These are phyloP conservation scores for Drosophila ficusphila DNA, from an alignment of 1,140 invertebrate genomes.

Conservation along the genomic window DNA sequence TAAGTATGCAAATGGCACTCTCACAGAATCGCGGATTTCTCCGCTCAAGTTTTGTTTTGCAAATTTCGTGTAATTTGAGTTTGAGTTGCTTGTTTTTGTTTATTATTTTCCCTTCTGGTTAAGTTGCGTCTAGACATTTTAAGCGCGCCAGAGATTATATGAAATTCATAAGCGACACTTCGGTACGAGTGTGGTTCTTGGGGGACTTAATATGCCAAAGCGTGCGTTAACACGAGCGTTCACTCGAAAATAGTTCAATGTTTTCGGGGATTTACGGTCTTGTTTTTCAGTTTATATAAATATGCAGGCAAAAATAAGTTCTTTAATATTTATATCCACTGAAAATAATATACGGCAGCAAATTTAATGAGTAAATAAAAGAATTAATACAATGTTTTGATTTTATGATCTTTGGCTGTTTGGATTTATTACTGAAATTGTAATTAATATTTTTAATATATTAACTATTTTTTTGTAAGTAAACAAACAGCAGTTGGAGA, in stretches of 20 bases:
- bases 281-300: neutral
- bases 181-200: neutral
- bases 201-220: slow-evolving; percentile 26
- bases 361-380: too few relatives aligned
- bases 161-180: slow-evolving; percentile 46
- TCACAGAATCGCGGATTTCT: slow-evolving; percentile 8
- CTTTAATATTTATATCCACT: too few relatives aligned
- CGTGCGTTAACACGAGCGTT: neutral
- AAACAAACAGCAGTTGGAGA: too few relatives aligned
- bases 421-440: too few relatives aligned
- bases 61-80: slow-evolving; percentile 50
- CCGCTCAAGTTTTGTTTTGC: slow-evolving; percentile 11
- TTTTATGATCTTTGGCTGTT: too few relatives aligned
- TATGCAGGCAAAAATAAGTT: neutral
- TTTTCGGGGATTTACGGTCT: neutral
- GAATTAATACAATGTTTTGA: too few relatives aligned
- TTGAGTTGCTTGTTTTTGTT: slow-evolving; percentile 39
- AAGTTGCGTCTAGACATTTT: slow-evolving; percentile 52
- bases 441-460: too few relatives aligned
- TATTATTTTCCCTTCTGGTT: slow-evolving; percentile 25
- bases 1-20: slow-evolving; percentile 70
- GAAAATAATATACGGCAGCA: too few relatives aligned
- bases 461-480: too few relatives aligned
- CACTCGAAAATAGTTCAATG: neutral
- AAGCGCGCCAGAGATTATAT: slow-evolving; percentile 46